Evolutionary conservation across 2,888 invertebrate species (phyloP), one percentile per base, ranked within the genome.

Genomic region (Graphium colonna): DNA sequence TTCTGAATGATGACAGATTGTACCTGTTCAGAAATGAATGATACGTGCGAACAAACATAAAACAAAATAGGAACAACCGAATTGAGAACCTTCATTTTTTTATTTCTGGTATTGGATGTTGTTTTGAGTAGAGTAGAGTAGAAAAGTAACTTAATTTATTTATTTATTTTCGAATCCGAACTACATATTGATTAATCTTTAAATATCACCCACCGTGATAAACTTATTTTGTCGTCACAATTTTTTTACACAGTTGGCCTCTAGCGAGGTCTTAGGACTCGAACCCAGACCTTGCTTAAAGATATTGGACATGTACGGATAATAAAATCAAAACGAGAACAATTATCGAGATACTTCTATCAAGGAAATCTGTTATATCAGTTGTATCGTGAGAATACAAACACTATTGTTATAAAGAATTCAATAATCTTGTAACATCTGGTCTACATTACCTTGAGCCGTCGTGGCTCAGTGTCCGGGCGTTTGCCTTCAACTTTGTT

Each of bases 241-340:
- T 33, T 10, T 33, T 10, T 33, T 9, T 5, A 5, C 33, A 5
- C 2, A 7, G 18, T 12, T 4, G 46, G 21, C 36, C 21, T 18
- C 18, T 36, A 4, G n/a, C 21, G 13, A 46, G 46, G 46, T 36
- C 21, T 21, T 13, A 13, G 46, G 44, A 12, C 18, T 17, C 17
- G 12, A 33, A 18, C 8, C 9, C 18, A 46, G 13, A 13, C 17
- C n/a, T 45, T 12, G 13, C 46, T 36, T 46, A 17, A 36, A 46
- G 45, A 18, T 12, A 17, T 33, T 33, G 33, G 3, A 33, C 33
- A 10, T 33, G 33, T 33, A 33, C 7, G 33, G 33, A 33, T 33
- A 36, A 46, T 18, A 33, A 36, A 36, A 45, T 36, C 15, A 10
- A 16, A 44, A 33, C 44, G 16, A 44, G 28, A 13, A 8, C 46